phyloP scores from a whole-genome alignment of 1,140 invertebrate species.

The Drosophila nikananu region DNA sequence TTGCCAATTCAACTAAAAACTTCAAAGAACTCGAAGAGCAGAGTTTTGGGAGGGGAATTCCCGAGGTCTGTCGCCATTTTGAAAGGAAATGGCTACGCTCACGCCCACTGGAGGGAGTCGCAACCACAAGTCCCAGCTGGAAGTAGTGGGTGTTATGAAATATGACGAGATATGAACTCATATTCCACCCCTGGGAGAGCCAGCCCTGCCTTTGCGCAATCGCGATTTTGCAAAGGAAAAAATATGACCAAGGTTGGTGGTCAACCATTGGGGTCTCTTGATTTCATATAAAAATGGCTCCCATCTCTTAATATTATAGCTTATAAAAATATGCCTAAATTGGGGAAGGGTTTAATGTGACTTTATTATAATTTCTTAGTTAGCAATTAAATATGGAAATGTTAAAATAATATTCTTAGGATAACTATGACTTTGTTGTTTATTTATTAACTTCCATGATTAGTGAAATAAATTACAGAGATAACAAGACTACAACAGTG shows the following conservation, averaged over 20 bases:
- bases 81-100: constrained; percentile 3
- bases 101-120: constrained; percentile 46
- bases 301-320: background rate
- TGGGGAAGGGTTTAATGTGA: fast-evolving
- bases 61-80: constrained; percentile 56
- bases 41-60: background rate
- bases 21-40: constrained; percentile 51
- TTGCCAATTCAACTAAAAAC: constrained; percentile 59
- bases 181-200: constrained; percentile 56
- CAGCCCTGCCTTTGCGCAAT: constrained; percentile 56
- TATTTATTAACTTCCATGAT: background rate
- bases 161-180: constrained; percentile 77
- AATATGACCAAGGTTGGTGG: background rate
- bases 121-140: constrained; percentile 14
- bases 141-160: constrained; percentile 63
- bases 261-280: background rate
- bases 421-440: background rate
- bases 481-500: background rate
- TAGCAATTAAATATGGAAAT: background rate
- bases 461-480: background rate
- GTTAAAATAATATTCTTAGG: background rate
- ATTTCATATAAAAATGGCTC: constrained; percentile 5
- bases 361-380: fast-evolving
- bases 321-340: background rate
- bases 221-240: constrained; percentile 17